These are phyloP conservation scores for Ctenomys sociabilis DNA, from an alignment of 2,113 vertebrate species.

Conservation along the genomic window DNA sequence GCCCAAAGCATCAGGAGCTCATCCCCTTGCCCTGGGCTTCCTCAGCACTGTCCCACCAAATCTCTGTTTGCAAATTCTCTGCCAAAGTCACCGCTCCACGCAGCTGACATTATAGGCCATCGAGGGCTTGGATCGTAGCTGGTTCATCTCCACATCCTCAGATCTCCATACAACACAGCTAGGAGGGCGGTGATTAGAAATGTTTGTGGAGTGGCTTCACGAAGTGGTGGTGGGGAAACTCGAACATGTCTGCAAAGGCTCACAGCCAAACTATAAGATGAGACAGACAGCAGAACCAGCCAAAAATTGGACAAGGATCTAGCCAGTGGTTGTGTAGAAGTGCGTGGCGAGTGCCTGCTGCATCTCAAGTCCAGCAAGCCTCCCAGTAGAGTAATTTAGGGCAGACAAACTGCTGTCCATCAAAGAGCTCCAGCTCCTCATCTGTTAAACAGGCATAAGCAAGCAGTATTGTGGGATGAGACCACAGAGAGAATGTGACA, in stretches of 20 bases:
- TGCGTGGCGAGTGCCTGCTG: rapidly evolving
- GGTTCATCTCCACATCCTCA: neutral
- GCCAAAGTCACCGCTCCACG: neutral
- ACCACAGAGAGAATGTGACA: neutral
- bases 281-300: neutral
- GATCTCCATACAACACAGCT: neutral
- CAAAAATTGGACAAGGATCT: neutral
- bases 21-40: neutral
- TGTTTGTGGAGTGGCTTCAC: neutral
- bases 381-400: neutral
- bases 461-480: neutral
- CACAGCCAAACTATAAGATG: neutral
- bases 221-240: no score
- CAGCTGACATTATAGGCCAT: neutral
- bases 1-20: neutral
- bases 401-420: neutral
- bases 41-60: neutral
- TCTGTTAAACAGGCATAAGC: neutral
- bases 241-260: neutral
- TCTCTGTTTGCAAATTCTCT: neutral
- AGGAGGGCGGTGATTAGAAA: neutral
- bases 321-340: neutral
- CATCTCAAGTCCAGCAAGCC: neutral
- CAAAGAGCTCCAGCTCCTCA: neutral
- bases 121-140: no score